These are phyloP conservation scores for Colossoma macropomum DNA, from an alignment of 2,113 vertebrate species.

Conservation along the genomic window DNA sequence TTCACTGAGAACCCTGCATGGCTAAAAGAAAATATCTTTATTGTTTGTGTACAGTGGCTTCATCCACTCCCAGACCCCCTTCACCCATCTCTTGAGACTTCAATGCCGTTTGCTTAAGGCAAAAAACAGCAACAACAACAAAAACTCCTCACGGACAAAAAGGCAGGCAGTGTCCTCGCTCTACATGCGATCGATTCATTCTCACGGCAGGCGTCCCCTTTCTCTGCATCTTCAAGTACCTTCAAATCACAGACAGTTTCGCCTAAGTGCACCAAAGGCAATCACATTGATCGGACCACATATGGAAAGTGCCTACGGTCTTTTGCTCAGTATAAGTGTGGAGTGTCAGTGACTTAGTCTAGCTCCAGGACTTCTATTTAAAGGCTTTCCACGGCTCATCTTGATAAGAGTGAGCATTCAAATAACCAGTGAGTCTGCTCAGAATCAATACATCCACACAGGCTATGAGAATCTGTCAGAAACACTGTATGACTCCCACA, in stretches of 20 bases:
- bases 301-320: background rate
- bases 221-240: background rate
- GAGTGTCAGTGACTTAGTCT: conserved; percentile 33
- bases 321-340: background rate
- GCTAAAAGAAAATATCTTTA: conserved; percentile 24
- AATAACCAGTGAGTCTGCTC: conserved; percentile 6
- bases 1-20: conserved; percentile 7
- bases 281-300: conserved; percentile 22
- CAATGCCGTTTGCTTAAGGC: background rate
- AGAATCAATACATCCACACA: conserved; percentile 29
- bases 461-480: conserved; percentile 1
- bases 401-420: conserved; percentile 14
- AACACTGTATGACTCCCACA: background rate
- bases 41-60: conserved; percentile 13
- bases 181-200: background rate
- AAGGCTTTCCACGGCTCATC: background rate
- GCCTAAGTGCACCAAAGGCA: conserved; percentile 4
- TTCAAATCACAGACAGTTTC: background rate
- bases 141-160: conserved; percentile 2
- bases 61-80: background rate
- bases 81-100: conserved; percentile 15
- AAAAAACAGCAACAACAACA: background rate
- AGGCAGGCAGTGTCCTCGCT: background rate
- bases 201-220: background rate
- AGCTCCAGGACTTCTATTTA: conserved; percentile 28